Evolutionary conservation across 2,888 invertebrate species (phyloP).

Genomic region (Perizoma affinitatum): DNA sequence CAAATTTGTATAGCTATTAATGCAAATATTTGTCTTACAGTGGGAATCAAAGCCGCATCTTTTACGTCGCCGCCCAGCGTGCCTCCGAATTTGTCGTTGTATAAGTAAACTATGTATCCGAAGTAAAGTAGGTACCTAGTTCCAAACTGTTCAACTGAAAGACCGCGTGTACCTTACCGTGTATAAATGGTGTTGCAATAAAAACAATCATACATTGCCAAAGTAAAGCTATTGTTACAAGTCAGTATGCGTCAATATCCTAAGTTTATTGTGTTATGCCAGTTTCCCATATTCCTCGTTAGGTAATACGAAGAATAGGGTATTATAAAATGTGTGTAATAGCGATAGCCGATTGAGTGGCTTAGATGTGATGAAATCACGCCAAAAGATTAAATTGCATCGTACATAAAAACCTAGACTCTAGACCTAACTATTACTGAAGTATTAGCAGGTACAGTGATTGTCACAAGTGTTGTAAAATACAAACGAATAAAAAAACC

Average conservation of each 20-base stretch:
- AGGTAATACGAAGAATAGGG: slow-evolving; percentile 67
- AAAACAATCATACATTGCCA: slow-evolving; percentile 41
- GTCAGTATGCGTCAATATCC: slow-evolving; percentile 54
- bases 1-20: too few relatives aligned
- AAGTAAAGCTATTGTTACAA: slow-evolving; percentile 57
- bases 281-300: slow-evolving; percentile 66
- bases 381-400: slow-evolving; percentile 36
- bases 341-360: slow-evolving; percentile 45
- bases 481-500: too few relatives aligned
- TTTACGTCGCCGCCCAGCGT: too few relatives aligned
- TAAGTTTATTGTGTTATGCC: slow-evolving; percentile 52
- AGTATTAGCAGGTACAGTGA: not conserved
- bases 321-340: slow-evolving; percentile 71
- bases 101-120: too few relatives aligned
- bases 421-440: not conserved
- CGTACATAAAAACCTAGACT: slow-evolving; percentile 20
- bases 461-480: too few relatives aligned
- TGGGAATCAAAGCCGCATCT: too few relatives aligned
- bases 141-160: too few relatives aligned
- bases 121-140: too few relatives aligned
- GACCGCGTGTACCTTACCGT: too few relatives aligned
- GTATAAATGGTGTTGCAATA: slow-evolving; percentile 16
- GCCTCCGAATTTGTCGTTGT: too few relatives aligned
- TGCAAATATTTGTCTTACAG: too few relatives aligned
- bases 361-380: slow-evolving; percentile 37